phyloP scores from a whole-genome alignment of 2,113 vertebrate genomes.

The Ptyas mucosa region DNA sequence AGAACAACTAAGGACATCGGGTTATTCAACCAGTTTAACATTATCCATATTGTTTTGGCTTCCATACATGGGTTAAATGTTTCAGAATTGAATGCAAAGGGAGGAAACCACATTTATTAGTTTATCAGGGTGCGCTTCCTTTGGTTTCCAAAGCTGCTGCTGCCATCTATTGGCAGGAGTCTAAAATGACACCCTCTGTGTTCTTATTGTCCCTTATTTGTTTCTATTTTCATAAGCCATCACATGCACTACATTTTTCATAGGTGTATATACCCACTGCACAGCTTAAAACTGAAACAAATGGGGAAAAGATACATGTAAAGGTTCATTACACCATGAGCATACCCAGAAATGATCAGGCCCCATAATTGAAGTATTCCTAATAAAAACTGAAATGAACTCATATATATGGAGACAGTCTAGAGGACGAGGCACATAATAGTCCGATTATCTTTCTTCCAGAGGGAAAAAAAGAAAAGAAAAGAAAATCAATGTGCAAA shows the following conservation, averaged over 20 bases:
- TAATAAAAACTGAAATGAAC: not conserved
- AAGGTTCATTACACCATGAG: no score
- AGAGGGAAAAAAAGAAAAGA: not conserved
- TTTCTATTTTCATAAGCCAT: not conserved
- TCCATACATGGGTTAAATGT: not conserved
- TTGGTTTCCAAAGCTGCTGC: slow-evolving; percentile 61
- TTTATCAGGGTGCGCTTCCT: slow-evolving; percentile 26
- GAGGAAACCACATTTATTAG: slow-evolving; percentile 1
- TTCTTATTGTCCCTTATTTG: not conserved
- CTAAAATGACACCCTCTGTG: slow-evolving; percentile 11
- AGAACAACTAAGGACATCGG: not conserved
- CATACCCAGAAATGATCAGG: not conserved
- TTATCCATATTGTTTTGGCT: not conserved
- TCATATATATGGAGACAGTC: not conserved
- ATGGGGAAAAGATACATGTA: not conserved
- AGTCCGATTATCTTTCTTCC: not conserved
- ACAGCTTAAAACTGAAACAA: not conserved
- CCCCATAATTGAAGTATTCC: not conserved
- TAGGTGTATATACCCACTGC: not conserved
- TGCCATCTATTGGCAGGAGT: slow-evolving; percentile 63
- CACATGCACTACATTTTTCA: not conserved
- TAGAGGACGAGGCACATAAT: not conserved
- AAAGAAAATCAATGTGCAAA: not conserved
- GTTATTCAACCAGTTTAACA: not conserved
- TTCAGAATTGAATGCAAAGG: slow-evolving; percentile 29